Evolutionary conservation across 2,888 invertebrate species (phyloP).

Genomic region (Plagiodera versicolora): DNA sequence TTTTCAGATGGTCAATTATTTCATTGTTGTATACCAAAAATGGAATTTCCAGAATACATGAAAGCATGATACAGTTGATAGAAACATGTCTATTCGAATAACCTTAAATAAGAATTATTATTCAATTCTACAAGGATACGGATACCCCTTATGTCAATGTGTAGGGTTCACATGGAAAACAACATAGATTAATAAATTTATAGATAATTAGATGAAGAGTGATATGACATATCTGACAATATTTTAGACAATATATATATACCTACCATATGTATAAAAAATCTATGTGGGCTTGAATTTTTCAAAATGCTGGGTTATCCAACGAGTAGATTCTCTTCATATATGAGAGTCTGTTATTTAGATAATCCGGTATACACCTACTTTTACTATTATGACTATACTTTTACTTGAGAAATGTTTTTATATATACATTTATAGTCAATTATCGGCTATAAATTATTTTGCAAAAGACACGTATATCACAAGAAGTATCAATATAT

Average conservation of each 20-base stretch:
- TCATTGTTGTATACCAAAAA: neutral
- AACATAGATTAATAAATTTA: slow-evolving; percentile 25
- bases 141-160: slow-evolving; percentile 3
- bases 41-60: neutral
- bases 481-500: slow-evolving; percentile 17
- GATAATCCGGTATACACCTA: no score
- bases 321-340: no score
- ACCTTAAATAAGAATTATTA: slow-evolving; percentile 8
- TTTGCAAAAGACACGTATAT: slow-evolving; percentile 17
- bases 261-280: slow-evolving; percentile 38
- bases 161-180: slow-evolving; percentile 39
- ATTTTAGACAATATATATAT: slow-evolving; percentile 47
- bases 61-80: slow-evolving; percentile 12
- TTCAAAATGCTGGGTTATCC: slow-evolving; percentile 14
- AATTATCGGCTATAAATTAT: slow-evolving; percentile 19
- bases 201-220: slow-evolving; percentile 38
- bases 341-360: no score
- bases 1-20: slow-evolving; percentile 4
- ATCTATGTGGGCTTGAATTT: slow-evolving; percentile 43
- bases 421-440: slow-evolving; percentile 37
- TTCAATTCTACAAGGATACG: slow-evolving; percentile 3
- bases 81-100: slow-evolving; percentile 6
- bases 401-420: slow-evolving; percentile 32
- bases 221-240: slow-evolving; percentile 49
- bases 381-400: slow-evolving; percentile 20